A percentile compares a stretch with the other conserved stretches of the same genome.
Evolutionary conservation across 92 coral and sea anemone genomes (phyloP).

Genomic region (Meandrina meandrites): DNA sequence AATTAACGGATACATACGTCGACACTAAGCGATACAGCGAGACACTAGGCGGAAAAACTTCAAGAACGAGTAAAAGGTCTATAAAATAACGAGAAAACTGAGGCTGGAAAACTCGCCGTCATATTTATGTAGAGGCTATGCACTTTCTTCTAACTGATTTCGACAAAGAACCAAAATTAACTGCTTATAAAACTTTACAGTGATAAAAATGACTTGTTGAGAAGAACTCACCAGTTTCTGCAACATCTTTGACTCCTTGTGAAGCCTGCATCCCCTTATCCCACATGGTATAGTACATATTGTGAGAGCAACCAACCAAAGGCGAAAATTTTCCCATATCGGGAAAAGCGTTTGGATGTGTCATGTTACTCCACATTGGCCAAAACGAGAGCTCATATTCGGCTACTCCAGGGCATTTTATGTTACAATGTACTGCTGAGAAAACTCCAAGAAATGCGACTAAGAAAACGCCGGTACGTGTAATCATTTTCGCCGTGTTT

Average conservation of each 20-base stretch:
- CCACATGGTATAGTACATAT: constrained; percentile 15
- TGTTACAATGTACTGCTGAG: not conserved
- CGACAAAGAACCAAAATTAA: not conserved
- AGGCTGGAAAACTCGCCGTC: no score
- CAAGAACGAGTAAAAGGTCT: not conserved
- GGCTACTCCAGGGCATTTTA: constrained; percentile 30
- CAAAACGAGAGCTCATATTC: constrained; percentile 14
- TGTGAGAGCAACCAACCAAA: constrained; percentile 42
- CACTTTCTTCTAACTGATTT: not conserved
- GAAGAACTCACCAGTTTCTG: constrained; percentile 31
- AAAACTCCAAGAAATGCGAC: constrained; percentile 7
- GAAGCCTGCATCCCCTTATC: constrained; percentile 18
- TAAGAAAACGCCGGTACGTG: not conserved
- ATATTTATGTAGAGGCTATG: not conserved
- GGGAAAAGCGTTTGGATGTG: constrained; percentile 31
- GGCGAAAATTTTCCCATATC: constrained; percentile 32
- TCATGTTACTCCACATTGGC: constrained; percentile 31
- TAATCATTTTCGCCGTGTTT: not conserved
- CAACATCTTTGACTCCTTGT: constrained; percentile 38
- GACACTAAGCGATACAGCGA: no score
- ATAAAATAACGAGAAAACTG: not conserved
- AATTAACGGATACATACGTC: not conserved
- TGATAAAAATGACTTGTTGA: not conserved
- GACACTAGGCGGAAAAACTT: not conserved
- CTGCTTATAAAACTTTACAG: no score